Evolutionary conservation across 2,888 invertebrate species (phyloP).

Genomic region (Cistogaster globosa): DNA sequence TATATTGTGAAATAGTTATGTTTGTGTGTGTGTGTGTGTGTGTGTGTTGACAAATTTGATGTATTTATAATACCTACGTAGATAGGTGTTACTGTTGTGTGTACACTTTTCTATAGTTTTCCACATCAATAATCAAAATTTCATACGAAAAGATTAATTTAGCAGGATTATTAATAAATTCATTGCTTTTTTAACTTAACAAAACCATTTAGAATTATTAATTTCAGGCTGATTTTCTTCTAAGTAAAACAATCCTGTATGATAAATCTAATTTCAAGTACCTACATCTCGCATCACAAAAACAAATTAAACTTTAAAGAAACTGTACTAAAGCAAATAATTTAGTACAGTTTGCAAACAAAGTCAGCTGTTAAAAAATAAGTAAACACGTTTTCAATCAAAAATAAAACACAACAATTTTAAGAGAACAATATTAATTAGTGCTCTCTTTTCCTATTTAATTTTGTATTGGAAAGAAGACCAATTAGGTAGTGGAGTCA

Average conservation of each 20-base stretch:
- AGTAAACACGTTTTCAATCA: not conserved
- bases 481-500: too few species aligned
- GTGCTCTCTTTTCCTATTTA: too few species aligned
- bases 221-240: not conserved
- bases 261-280: not conserved
- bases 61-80: too few species aligned
- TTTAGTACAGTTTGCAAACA: constrained; percentile 37
- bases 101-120: too few species aligned
- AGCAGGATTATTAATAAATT: not conserved
- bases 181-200: not conserved
- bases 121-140: not conserved
- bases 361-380: constrained; percentile 12
- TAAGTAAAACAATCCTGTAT: not conserved
- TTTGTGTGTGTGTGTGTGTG: too few species aligned
- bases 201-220: not conserved
- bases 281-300: not conserved
- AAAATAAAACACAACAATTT: constrained; percentile 1
- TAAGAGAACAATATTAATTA: constrained; percentile 15
- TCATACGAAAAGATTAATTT: not conserved
- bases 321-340: constrained; percentile 21
- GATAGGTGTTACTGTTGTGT: too few species aligned
- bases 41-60: too few species aligned
- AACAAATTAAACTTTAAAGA: not conserved
- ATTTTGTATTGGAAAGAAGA: too few species aligned
- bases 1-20: too few species aligned